These are phyloP conservation scores for Drosophila subsilvestris DNA, from an alignment of 2,888 invertebrate species.

Conservation along the genomic window DNA sequence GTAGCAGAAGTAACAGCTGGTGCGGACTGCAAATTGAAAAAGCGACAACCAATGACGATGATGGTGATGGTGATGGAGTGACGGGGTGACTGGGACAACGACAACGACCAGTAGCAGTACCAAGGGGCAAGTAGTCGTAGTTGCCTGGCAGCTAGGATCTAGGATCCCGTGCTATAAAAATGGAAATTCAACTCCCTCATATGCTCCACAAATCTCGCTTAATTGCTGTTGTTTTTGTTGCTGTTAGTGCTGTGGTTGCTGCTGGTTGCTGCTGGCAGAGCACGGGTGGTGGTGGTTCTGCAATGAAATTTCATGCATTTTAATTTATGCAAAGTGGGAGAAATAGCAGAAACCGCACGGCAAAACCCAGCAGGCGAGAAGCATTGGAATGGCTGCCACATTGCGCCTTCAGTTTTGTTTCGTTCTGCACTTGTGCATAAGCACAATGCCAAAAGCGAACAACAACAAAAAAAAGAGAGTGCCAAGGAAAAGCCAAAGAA, in stretches of 20 bases:
- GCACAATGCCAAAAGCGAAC: constrained; percentile 54
- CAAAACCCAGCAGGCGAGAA: constrained; percentile 30
- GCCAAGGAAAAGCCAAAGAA: neutral
- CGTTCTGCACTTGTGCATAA: constrained; percentile 77
- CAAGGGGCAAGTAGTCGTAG: neutral
- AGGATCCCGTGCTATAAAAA: constrained; percentile 32
- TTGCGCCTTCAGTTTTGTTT: constrained; percentile 57
- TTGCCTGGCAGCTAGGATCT: neutral
- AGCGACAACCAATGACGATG: constrained; percentile 31
- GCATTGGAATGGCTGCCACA: constrained; percentile 49
- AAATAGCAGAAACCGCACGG: constrained; percentile 9
- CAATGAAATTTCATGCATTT: constrained; percentile 50
- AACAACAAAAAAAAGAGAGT: constrained; percentile 4
- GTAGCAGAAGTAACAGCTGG: neutral
- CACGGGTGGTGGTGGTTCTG: constrained; percentile 16
- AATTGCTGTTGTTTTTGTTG: constrained; percentile 41
- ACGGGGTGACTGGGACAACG: constrained; percentile 24
- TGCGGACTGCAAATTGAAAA: constrained; percentile 22
- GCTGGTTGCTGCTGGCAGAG: neutral
- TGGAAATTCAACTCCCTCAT: constrained; percentile 42
- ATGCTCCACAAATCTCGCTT: constrained; percentile 49
- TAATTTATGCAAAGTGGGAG: constrained; percentile 45
- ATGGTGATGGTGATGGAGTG: constrained; percentile 24
- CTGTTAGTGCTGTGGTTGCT: neutral
- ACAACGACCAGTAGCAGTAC: constrained; percentile 35